Conservation (phyloP, 2,888 invertebrate species). For the Tuberolachnus salignus region DNA sequence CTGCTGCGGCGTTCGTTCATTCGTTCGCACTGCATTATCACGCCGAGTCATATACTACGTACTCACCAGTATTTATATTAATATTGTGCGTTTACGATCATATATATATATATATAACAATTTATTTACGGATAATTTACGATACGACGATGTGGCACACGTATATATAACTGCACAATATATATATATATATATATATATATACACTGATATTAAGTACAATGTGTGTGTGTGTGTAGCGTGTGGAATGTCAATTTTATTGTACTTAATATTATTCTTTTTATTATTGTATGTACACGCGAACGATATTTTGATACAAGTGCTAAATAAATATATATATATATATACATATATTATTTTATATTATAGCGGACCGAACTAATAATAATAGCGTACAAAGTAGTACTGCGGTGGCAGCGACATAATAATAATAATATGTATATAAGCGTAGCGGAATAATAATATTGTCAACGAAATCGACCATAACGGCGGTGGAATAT, state of each 20-base stretch:
- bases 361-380: background rate
- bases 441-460: background rate
- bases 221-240: background rate
- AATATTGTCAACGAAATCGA: slow-evolving; percentile 4
- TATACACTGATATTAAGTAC: background rate
- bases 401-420: background rate
- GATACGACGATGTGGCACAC: slow-evolving; percentile 25
- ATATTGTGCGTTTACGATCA: slow-evolving; percentile 29
- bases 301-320: background rate
- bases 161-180: slow-evolving; percentile 17
- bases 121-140: background rate
- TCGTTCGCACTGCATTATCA: too few relatives aligned
- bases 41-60: background rate
- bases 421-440: background rate
- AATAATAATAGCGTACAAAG: background rate
- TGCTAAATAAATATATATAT: background rate
- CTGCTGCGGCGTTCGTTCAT: too few relatives aligned
- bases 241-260: slow-evolving; percentile 5
- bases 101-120: too few relatives aligned
- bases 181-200: too few relatives aligned
- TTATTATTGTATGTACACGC: background rate
- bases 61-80: background rate
- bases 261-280: background rate
- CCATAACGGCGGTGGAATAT: slow-evolving; percentile 2
- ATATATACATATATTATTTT: background rate